These are phyloP conservation scores for Geophilus truncorum DNA, from an alignment of 2,888 invertebrate genomes.

Conservation along the genomic window DNA sequence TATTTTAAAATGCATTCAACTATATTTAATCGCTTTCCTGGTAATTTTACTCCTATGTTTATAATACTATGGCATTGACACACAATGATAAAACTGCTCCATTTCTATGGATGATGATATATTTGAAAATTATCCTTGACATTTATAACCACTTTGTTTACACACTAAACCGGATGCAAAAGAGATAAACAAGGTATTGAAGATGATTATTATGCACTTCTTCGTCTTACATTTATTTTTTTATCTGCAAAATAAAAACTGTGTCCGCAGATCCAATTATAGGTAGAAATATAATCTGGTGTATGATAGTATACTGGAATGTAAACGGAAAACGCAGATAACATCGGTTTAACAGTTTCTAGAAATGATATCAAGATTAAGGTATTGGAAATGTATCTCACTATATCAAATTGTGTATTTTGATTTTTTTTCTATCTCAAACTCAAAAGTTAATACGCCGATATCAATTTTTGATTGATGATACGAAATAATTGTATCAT, in stretches of 20 bases:
- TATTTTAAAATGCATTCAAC: background rate
- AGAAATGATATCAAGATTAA: background rate
- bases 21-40: background rate
- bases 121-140: background rate
- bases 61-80: background rate
- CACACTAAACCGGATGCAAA: background rate
- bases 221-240: background rate
- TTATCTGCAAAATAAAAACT: background rate
- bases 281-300: background rate
- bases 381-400: background rate
- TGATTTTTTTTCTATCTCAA: background rate
- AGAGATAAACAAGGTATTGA: background rate
- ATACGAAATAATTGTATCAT: background rate
- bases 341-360: background rate
- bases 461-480: background rate
- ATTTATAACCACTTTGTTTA: conserved; percentile 21
- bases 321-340: background rate
- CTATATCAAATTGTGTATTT: background rate
- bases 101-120: background rate
- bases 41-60: background rate
- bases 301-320: background rate
- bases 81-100: background rate
- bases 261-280: background rate
- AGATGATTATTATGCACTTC: background rate
- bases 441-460: background rate